These are phyloP conservation scores for Cyclophora albipunctata DNA, from an alignment of 2,888 invertebrate genomes.

Conservation along the genomic window DNA sequence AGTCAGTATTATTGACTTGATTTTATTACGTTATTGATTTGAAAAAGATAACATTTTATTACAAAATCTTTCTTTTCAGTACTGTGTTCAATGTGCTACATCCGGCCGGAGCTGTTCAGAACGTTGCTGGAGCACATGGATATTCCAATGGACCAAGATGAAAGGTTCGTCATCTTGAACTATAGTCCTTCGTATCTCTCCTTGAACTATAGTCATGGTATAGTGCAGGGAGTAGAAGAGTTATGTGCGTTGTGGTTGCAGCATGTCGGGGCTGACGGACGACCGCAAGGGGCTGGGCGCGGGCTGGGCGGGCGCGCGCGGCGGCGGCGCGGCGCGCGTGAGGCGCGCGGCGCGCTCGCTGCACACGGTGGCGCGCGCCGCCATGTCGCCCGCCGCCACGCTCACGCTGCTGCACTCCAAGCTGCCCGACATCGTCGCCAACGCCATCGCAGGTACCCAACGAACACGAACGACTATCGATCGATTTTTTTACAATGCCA, in stretches of 20 bases:
- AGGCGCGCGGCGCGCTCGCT: constrained; percentile 75
- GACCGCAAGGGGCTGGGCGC: constrained; percentile 74
- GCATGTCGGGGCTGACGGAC: constrained; percentile 80
- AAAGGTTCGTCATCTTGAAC: constrained; percentile 36
- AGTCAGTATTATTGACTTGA: constrained; percentile 34
- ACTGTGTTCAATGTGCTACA: constrained; percentile 89
- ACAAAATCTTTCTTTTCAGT: constrained; percentile 51
- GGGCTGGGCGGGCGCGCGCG: constrained; percentile 16
- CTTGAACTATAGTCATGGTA: no score
- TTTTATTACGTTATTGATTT: neutral
- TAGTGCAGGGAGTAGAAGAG: neutral
- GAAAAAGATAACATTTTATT: neutral
- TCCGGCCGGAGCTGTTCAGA: constrained; percentile 85
- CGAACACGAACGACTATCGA: neutral
- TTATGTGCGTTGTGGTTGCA: constrained; percentile 14
- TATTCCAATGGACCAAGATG: constrained; percentile 65
- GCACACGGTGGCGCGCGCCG: constrained; percentile 84
- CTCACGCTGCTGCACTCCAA: constrained; percentile 84
- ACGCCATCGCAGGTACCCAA: constrained; percentile 39
- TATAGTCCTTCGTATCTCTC: neutral
- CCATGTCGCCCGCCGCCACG: constrained; percentile 86
- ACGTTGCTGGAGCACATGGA: constrained; percentile 83
- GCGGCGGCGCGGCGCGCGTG: constrained; percentile 49
- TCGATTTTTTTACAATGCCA: no score
- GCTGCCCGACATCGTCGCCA: constrained; percentile 73